These are phyloP conservation scores for Pipistrellus nathusii DNA, from an alignment of 2,797 vertebrate species.

Conservation along the genomic window DNA sequence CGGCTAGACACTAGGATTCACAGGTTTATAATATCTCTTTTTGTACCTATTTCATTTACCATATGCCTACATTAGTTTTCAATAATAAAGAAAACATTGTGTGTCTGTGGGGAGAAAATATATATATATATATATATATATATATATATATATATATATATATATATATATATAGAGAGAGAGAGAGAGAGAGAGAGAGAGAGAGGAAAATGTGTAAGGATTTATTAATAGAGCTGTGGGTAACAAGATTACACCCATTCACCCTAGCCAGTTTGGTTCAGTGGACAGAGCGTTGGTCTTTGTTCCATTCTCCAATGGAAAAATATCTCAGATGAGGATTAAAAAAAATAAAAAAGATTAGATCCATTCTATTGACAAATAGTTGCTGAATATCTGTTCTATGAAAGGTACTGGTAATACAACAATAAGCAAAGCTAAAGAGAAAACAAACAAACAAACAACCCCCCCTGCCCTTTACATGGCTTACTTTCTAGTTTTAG, in stretches of 20 bases:
- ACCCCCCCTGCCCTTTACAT: neutral
- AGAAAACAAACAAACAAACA: conserved; percentile 3
- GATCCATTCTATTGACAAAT: neutral
- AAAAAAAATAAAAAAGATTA: neutral
- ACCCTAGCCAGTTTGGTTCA: too few species aligned
- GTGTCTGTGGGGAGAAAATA: neutral
- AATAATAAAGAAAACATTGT: neutral
- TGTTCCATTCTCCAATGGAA: too few species aligned
- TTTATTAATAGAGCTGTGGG: neutral
- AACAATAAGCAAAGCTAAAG: neutral
- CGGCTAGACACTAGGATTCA: neutral
- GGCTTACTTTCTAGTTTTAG: neutral
- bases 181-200: neutral
- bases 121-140: too few species aligned
- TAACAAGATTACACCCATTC: neutral
- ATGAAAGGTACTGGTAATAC: neutral
- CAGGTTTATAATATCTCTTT: neutral
- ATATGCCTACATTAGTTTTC: neutral
- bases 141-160: too few species aligned
- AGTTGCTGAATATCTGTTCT: neutral
- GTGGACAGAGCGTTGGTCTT: too few species aligned
- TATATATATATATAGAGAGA: too few species aligned
- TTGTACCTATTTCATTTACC: conserved; percentile 36
- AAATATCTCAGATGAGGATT: too few species aligned
- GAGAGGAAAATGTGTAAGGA: conserved; percentile 23